Conservation (phyloP, 1,140 invertebrate species). For the Andrena cerasifolii region DNA sequence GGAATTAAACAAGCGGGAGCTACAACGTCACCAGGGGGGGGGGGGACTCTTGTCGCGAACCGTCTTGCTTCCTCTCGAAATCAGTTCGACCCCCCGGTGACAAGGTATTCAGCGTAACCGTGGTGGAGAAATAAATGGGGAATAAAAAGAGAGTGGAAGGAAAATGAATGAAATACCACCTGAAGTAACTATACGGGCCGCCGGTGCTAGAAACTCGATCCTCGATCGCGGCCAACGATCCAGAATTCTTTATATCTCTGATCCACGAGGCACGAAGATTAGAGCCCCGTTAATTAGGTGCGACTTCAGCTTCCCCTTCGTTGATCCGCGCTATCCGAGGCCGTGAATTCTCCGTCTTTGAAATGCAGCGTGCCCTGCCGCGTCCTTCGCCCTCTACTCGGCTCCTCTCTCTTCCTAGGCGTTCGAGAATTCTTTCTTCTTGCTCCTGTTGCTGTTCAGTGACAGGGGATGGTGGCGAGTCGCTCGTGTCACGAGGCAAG, state of each 20-base stretch:
- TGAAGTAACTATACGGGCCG: not conserved
- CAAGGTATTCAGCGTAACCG: no score
- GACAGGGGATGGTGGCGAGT: not conserved
- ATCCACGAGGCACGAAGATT: conserved; percentile 52
- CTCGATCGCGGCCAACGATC: conserved; percentile 25
- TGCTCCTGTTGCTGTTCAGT: no score
- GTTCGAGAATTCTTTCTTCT: conserved; percentile 25
- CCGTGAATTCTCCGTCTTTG: conserved; percentile 16
- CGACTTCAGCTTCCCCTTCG: conserved; percentile 32
- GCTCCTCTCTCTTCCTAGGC: conserved; percentile 10
- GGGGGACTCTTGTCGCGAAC: no score
- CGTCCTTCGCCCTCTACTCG: not conserved
- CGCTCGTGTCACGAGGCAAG: conserved; percentile 60
- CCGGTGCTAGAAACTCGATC: not conserved
- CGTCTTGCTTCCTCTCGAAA: no score
- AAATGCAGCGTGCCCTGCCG: not conserved
- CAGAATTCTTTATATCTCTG: conserved; percentile 13
- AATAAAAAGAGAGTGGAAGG: no score
- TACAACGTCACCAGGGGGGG: no score
- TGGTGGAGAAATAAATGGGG: no score
- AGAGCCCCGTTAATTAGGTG: conserved; percentile 39
- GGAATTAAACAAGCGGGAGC: no score
- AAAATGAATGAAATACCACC: not conserved
- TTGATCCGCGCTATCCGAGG: conserved; percentile 51
- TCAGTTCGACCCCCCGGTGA: no score